phyloP scores from a whole-genome alignment of 2,797 vertebrate species.

The Myotis planiceps region DNA sequence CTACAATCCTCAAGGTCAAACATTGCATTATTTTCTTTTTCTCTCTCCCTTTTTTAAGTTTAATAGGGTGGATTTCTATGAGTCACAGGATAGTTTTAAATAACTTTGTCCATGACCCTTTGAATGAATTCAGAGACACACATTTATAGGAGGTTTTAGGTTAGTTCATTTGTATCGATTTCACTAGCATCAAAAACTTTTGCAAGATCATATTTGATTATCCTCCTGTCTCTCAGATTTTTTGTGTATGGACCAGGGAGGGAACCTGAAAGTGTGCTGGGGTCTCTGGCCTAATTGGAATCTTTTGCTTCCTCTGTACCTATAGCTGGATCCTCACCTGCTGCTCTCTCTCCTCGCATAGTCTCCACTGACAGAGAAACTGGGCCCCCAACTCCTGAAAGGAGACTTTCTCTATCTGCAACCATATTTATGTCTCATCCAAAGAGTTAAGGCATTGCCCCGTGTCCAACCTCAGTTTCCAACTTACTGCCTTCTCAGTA shows the following conservation, averaged over 20 bases:
- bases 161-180: not conserved
- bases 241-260: not conserved
- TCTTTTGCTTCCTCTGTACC: not conserved
- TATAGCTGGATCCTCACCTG: not conserved
- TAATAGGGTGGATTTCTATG: conserved; percentile 23
- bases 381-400: not conserved
- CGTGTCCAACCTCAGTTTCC: not conserved
- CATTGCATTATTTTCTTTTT: not conserved
- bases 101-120: not conserved
- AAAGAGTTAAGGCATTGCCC: not conserved
- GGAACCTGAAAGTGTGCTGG: not conserved
- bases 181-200: not conserved
- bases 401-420: not conserved
- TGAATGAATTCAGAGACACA: not conserved
- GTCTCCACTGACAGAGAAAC: not conserved
- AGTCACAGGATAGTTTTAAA: conserved; percentile 10
- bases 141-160: not conserved
- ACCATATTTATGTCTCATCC: not conserved
- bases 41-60: not conserved
- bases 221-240: not conserved
- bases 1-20: conserved; percentile 19
- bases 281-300: not conserved
- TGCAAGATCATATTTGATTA: not conserved
- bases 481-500: not conserved
- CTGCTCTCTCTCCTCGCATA: rapidly evolving